Evolutionary conservation across 1,140 invertebrate genomes (phyloP), one percentile per base, ranked within the genome.

Genomic region (roundworm (Caenorhabditis elegans)): DNA sequence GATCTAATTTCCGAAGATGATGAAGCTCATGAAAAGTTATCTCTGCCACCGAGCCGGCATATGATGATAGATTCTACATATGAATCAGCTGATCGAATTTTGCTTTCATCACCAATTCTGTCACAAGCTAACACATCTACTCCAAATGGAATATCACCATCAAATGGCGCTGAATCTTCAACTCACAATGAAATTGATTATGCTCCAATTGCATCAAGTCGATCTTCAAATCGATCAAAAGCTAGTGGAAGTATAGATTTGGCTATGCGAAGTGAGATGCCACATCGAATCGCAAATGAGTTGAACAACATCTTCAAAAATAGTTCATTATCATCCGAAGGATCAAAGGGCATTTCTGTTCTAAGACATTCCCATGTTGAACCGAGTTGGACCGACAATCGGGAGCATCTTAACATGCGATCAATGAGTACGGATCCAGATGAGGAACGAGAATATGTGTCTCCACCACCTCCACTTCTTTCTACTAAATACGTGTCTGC

Each of bases 261-360:
- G 34, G 34, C 19, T 19, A 70, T 70, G 2, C 34, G 60, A 22
- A 70, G 28, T 17, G 77, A 78, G 11, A 51, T 51, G 47, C 78
- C 78, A 11, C 78, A 79, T 19, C 51, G 55, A 5, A 60, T 79
- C 15, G 55, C 55, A 17, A 79, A 70, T n/a, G 78, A 79, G 47
- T 17, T 79, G 49, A 79, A 70, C 34, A 70, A 70, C n/a, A 70
- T 70, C 10, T 70, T 70, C 60, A 70, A 70, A 39, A 70, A 70
- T 11, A 70, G 60, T 43, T 70, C 60, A 34, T 43, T 70, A 0
- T 70, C 60, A 10, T 70, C 31, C 2, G 60, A 70, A 39, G 60
- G 60, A 11, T 11, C 34, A 1, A 70, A 70, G 22, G 34, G 60
- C 3, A 70, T 70, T 22, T 22, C 60, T 10, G 31, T 70, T 43